Conservation (phyloP, 2,888 invertebrate genomes). For the Lochmaea capreae region DNA sequence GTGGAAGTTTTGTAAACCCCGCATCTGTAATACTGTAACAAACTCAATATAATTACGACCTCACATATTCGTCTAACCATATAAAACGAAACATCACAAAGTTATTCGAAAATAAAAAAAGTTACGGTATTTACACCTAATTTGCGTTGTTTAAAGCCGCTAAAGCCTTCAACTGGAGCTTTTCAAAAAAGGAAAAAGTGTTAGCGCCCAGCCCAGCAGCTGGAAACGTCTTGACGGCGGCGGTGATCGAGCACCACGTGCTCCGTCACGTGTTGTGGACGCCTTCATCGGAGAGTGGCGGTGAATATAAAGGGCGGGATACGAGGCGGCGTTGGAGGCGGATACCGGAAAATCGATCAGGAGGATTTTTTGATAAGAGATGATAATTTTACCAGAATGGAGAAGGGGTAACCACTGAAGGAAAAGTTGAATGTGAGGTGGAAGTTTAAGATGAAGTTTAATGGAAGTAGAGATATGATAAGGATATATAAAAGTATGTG, state of each 20-base stretch:
- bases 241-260: constrained; percentile 58
- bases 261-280: constrained; percentile 61
- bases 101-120: not conserved
- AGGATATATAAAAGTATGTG: constrained; percentile 26
- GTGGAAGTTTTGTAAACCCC: too few species aligned
- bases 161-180: constrained; percentile 2
- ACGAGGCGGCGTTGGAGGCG: constrained; percentile 61
- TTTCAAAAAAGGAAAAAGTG: constrained; percentile 13
- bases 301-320: constrained; percentile 58
- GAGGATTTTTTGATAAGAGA: constrained; percentile 46
- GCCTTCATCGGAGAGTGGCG: constrained; percentile 56
- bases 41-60: not conserved
- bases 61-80: not conserved
- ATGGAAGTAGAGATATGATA: constrained; percentile 32
- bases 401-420: constrained; percentile 25
- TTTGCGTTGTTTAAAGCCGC: constrained; percentile 10
- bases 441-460: constrained; percentile 32
- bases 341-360: constrained; percentile 53
- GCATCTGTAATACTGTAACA: not conserved
- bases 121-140: constrained; percentile 14
- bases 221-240: constrained; percentile 45
- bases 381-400: constrained; percentile 32
- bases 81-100: not conserved
- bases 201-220: constrained; percentile 11
- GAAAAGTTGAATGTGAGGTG: constrained; percentile 33